Base-by-base conservation (phyloP, 2,113 vertebrate species). In the Oryzias javanicus region DNA sequence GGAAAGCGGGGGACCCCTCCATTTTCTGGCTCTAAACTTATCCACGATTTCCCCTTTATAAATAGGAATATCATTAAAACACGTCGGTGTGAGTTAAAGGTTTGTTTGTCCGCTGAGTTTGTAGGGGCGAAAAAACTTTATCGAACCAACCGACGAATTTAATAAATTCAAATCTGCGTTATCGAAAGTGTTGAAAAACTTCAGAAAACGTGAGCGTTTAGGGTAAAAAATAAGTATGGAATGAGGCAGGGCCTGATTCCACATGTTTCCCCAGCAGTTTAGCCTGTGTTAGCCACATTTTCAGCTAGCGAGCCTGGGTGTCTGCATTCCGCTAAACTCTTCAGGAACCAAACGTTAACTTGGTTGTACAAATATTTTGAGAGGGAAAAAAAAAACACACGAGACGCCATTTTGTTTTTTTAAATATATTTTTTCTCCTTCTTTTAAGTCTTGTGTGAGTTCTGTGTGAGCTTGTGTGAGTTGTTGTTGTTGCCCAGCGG, bases 251-350 rank as follows among this genome's bases (percentile, higher is more conserved):
- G 73, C 76, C 81, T 40, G 62, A 7, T 58, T 79, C 74, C 83
- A 87, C 82, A 87, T 81, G 82, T 83, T 35, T 78, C 58, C 42
- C 0, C 55, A 8, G 61, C 69, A 59, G 7, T 72, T 67, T 85
- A 87, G 83, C 82, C 85, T 4, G 27, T 6, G 76, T 78, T 86
- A 89, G 87, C 87, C 61, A 76, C 81, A 68, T 74, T 70, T 70
- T 20, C 54, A 60, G 86, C 84, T 85, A 85, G 72, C 83, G 54
- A 60, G 61, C 14, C 61, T 49, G 82, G 42, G 54, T 68, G 71
- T 75, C 68, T 64, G 59, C 71, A 74, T 76, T 78, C 60, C 64
- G 20, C 15, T 66, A 14, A 83, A 83, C 82, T 83, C 75, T 64
- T 7, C 5, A 14, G 69, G 48, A 74, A 60, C 49, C 53, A 8